phyloP scores from a whole-genome alignment of 2,797 vertebrate genomes.

The Sorex maritimensis region DNA sequence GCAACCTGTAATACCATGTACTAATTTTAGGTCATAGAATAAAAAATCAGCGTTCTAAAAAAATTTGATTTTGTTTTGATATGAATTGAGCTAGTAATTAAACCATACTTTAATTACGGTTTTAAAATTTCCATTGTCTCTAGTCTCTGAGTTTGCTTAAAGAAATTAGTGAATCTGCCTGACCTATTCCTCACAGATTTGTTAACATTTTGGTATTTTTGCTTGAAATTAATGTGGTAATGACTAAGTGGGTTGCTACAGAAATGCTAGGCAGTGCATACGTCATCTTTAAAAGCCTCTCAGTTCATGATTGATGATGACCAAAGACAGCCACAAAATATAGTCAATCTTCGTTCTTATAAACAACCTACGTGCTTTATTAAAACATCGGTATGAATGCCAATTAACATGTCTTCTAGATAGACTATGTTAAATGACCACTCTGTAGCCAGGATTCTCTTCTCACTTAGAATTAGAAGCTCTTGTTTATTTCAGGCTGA shows the following conservation, averaged over 20 bases:
- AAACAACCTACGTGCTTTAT: conserved; percentile 47
- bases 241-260: conserved; percentile 39
- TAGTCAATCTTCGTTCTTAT: conserved; percentile 25
- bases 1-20: neutral
- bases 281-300: conserved; percentile 72
- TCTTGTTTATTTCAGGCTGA: neutral
- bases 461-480: neutral
- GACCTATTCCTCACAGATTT: neutral
- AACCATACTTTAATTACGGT: neutral
- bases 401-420: neutral
- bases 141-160: conserved; percentile 46
- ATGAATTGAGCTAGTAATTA: neutral
- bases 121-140: neutral
- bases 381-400: conserved; percentile 13
- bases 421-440: neutral
- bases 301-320: conserved; percentile 34
- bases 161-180: conserved; percentile 2
- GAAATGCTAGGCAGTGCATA: conserved; percentile 8
- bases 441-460: neutral
- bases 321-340: conserved; percentile 18
- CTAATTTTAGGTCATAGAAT: conserved; percentile 44
- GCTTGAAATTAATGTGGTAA: conserved; percentile 38
- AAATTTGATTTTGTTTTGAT: neutral
- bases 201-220: conserved; percentile 37
- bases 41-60: conserved; percentile 31